Conservation (phyloP, 2,888 invertebrate species). For the Ormyrus rosae region DNA sequence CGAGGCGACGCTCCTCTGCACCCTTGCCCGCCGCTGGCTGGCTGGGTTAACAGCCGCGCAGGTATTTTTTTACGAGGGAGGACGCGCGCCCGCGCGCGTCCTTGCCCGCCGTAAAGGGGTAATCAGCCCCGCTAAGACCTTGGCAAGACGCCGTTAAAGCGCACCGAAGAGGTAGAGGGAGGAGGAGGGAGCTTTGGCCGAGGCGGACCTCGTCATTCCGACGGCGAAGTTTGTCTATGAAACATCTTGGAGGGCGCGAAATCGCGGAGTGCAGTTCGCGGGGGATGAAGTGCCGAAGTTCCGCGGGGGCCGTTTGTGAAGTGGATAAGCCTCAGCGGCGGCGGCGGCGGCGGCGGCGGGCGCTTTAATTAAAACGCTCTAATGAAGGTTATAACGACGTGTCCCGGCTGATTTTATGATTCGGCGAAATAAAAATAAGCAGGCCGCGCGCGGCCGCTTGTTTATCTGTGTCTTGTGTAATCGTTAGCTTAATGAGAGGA, state of each 20-base stretch:
- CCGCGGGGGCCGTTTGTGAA: not conserved
- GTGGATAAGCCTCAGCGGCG: no score
- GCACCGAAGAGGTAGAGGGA: no score
- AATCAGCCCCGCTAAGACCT: slow-evolving; percentile 67
- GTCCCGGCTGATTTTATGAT: no score
- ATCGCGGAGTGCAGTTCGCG: slow-evolving; percentile 11
- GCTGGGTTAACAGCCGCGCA: slow-evolving; percentile 66
- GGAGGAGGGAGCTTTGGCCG: not conserved
- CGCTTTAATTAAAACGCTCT: no score
- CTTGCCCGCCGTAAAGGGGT: slow-evolving; percentile 71
- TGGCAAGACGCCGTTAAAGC: no score
- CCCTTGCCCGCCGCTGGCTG: slow-evolving; percentile 47
- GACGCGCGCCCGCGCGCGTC: slow-evolving; percentile 57
- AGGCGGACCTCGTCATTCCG: slow-evolving; percentile 67
- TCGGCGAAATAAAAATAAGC: no score
- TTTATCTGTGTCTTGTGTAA: not conserved
- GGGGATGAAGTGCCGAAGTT: not conserved
- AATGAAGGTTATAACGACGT: no score
- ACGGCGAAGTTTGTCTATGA: slow-evolving; percentile 71
- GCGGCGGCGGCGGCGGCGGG: no score
- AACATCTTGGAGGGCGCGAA: slow-evolving; percentile 59
- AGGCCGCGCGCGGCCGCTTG: no score
- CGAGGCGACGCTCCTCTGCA: not conserved
- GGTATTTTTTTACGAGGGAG: slow-evolving; percentile 67
- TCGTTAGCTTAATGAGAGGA: slow-evolving; percentile 11